phyloP scores from a whole-genome alignment of 1,140 invertebrate species.

The Saccostrea glomerata region DNA sequence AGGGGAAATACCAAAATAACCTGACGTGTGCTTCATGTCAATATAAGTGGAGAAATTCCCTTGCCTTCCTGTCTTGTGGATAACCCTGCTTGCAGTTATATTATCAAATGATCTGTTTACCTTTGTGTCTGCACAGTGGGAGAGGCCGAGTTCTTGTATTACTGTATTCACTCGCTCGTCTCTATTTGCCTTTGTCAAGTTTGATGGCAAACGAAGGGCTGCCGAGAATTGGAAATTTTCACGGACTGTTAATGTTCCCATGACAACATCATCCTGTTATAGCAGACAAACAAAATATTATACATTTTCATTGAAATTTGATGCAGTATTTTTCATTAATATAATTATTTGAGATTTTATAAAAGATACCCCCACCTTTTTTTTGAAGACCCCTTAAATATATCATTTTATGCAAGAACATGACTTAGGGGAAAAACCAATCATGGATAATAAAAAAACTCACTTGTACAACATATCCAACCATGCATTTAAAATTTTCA shows the following conservation, averaged over 20 bases:
- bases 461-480: constrained; percentile 79
- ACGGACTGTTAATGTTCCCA: constrained; percentile 75
- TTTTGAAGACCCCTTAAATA: no score
- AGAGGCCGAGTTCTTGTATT: constrained; percentile 73
- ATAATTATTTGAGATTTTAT: not conserved
- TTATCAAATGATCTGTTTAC: no score
- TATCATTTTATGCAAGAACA: no score
- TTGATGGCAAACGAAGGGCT: constrained; percentile 69
- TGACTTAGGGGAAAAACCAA: not conserved
- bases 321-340: not conserved
- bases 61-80: no score
- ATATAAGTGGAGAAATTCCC: no score
- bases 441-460: not conserved
- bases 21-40: no score
- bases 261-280: constrained; percentile 76
- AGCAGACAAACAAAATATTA: not conserved
- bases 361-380: not conserved
- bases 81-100: no score
- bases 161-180: constrained; percentile 71
- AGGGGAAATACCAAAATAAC: no score
- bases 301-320: not conserved
- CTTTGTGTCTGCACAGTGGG: constrained; percentile 74
- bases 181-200: constrained; percentile 62
- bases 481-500: constrained; percentile 78
- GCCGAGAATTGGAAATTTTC: constrained; percentile 79